Conservation (phyloP, 2,797 vertebrate genomes). For the Chelonia mydas region DNA sequence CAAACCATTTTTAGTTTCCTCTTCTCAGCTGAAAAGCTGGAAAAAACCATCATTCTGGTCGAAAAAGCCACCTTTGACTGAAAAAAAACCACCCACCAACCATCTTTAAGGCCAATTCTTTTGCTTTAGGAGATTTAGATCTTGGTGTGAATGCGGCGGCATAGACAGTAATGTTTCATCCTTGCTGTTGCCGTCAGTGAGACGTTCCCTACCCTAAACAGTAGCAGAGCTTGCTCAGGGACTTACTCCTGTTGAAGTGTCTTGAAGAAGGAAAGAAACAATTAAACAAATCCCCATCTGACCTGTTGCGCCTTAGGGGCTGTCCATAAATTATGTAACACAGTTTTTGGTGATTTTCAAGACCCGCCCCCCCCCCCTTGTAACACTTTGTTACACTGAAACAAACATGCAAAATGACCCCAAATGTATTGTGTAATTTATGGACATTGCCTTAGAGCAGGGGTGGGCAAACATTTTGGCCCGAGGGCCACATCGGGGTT, state of each 20-base stretch:
- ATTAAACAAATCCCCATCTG: neutral
- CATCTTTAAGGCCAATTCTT: too few relatives aligned
- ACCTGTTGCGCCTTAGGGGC: constrained; percentile 15
- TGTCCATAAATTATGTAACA: neutral
- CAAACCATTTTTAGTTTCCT: neutral
- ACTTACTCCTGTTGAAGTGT: neutral
- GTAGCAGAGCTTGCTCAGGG: neutral
- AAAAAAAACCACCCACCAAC: too few relatives aligned
- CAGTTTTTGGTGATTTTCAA: neutral
- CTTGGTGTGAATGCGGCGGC: too few relatives aligned
- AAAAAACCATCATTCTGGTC: neutral
- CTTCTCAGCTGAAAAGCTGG: neutral
- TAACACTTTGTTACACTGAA: neutral
- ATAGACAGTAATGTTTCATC: constrained; percentile 13
- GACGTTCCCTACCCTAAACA: neutral
- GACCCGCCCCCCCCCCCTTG: neutral
- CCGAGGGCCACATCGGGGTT: too few relatives aligned
- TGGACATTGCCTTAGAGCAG: neutral
- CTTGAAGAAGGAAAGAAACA: neutral
- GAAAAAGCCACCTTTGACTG: too few relatives aligned
- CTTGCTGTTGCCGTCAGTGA: neutral
- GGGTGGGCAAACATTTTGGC: too few relatives aligned
- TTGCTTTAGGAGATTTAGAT: too few relatives aligned
- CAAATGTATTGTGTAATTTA: neutral
- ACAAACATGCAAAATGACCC: neutral